Evolutionary conservation across 2,888 invertebrate species (phyloP).

Genomic region (Microctonus hyperodae): DNA sequence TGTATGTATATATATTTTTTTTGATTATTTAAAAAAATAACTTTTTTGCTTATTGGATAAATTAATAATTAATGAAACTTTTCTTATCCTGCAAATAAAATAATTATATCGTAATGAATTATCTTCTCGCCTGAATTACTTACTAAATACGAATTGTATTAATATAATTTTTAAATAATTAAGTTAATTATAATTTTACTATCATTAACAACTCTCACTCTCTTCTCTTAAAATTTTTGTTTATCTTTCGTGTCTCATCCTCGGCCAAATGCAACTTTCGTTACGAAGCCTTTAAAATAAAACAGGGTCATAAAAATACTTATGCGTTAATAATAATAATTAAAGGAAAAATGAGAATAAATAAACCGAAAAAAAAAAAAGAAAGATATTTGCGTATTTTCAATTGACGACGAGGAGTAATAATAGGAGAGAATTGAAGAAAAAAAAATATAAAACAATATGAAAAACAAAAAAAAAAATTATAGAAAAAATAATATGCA

Average conservation of each 20-base stretch:
- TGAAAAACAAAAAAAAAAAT: no score
- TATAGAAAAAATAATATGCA: background rate
- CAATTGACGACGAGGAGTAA: no score
- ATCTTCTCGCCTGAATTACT: background rate
- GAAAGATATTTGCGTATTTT: background rate
- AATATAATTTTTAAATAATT: background rate
- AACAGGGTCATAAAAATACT: slow-evolving; percentile 59
- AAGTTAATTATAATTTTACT: background rate
- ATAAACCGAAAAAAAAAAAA: slow-evolving; percentile 18
- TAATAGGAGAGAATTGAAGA: background rate
- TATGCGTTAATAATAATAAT: slow-evolving; percentile 57
- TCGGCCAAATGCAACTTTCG: slow-evolving; percentile 55
- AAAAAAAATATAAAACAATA: background rate
- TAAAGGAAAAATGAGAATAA: slow-evolving; percentile 46
- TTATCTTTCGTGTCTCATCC: slow-evolving; percentile 35
- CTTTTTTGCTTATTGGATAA: no score
- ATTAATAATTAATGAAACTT: no score
- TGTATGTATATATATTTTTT: no score
- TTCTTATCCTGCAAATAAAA: background rate
- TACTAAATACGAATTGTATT: background rate
- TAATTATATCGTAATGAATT: background rate
- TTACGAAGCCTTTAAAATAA: slow-evolving; percentile 58
- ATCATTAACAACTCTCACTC: slow-evolving; percentile 14
- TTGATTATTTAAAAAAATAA: no score
- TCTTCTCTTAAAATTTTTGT: slow-evolving; percentile 25